phyloP scores from a whole-genome alignment of 1,140 invertebrate species.

The Melitaea cinxia region DNA sequence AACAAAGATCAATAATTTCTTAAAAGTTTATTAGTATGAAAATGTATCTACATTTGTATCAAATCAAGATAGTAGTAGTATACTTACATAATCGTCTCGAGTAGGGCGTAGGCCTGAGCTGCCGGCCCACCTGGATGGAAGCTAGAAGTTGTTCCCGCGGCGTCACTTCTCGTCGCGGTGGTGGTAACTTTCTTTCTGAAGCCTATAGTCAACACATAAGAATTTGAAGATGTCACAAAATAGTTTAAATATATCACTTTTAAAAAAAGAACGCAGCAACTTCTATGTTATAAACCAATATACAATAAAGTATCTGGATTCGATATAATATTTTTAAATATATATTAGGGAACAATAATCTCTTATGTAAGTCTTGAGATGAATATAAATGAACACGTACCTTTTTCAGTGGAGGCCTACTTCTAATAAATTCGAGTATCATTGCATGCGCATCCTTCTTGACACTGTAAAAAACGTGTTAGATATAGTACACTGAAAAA shows the following conservation, averaged over 20 bases:
- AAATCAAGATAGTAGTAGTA: neutral
- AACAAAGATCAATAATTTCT: no score
- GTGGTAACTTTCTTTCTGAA: slow-evolving; percentile 93
- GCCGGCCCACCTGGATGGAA: slow-evolving; percentile 91
- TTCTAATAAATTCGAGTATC: slow-evolving; percentile 98
- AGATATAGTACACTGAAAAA: slow-evolving; percentile 22
- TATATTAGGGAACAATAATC: no score
- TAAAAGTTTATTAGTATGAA: no score
- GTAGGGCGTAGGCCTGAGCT: slow-evolving; percentile 82
- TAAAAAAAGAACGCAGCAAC: no score
- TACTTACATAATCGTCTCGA: slow-evolving; percentile 64
- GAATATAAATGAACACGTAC: slow-evolving; percentile 80
- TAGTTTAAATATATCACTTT: neutral
- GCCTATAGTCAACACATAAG: slow-evolving; percentile 82
- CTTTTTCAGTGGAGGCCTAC: slow-evolving; percentile 95
- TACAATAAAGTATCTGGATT: no score
- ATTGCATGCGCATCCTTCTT: slow-evolving; percentile 97
- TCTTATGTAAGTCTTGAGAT: neutral
- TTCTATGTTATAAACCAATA: no score
- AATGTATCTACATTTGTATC: neutral
- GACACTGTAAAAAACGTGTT: slow-evolving; percentile 81
- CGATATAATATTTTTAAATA: no score
- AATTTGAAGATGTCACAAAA: neutral
- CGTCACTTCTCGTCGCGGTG: slow-evolving; percentile 86
- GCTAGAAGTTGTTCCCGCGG: slow-evolving; percentile 93